These are phyloP conservation scores for Drosophila melanica DNA, from an alignment of 1,140 invertebrate genomes.

Conservation along the genomic window DNA sequence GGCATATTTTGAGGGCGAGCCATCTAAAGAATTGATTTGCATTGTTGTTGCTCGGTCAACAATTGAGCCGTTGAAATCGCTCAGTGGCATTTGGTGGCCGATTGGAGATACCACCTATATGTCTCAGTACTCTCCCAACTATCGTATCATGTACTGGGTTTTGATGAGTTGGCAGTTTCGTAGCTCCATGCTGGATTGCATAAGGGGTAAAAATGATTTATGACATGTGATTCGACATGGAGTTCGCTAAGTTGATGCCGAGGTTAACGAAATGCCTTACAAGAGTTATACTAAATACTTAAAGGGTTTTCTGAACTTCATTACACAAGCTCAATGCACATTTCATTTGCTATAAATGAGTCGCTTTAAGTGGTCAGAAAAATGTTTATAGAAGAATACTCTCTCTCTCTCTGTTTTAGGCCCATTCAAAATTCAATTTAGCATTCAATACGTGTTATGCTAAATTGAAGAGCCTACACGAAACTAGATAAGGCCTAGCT, in stretches of 20 bases:
- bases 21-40: slow-evolving; percentile 72
- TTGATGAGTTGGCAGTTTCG: slow-evolving; percentile 48
- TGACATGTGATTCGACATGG: slow-evolving; percentile 62
- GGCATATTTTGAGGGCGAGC: slow-evolving; percentile 56
- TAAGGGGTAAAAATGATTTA: slow-evolving; percentile 76
- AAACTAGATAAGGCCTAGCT: slow-evolving; percentile 7
- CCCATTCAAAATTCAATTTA: slow-evolving; percentile 8
- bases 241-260: slow-evolving; percentile 42
- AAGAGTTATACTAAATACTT: slow-evolving; percentile 54
- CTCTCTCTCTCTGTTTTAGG: neutral
- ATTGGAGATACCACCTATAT: slow-evolving; percentile 40
- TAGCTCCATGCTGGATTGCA: slow-evolving; percentile 56
- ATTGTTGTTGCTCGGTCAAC: slow-evolving; percentile 70
- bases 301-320: slow-evolving; percentile 24
- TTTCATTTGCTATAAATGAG: slow-evolving; percentile 10
- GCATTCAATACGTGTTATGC: slow-evolving; percentile 33
- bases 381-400: neutral
- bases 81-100: slow-evolving; percentile 32
- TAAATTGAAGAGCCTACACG: slow-evolving; percentile 16
- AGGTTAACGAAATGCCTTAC: slow-evolving; percentile 71
- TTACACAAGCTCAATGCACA: slow-evolving; percentile 5
- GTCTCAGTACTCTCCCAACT: slow-evolving; percentile 24
- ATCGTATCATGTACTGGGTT: slow-evolving; percentile 27
- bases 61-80: slow-evolving; percentile 65
- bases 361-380: neutral